Conservation (phyloP, 2,888 invertebrate species). For the Clunio marinus region DNA sequence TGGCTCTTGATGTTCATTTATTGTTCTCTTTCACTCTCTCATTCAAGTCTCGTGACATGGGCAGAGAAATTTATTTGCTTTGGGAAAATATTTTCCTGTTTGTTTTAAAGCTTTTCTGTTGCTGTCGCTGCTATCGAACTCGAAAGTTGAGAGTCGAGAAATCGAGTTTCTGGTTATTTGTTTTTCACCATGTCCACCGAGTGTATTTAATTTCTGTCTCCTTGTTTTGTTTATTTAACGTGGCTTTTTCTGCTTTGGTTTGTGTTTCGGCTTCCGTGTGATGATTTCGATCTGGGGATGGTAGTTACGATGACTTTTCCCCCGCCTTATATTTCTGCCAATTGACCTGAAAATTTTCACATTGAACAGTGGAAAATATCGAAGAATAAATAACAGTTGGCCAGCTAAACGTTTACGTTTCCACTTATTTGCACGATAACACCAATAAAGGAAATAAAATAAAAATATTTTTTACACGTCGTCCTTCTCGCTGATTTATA, state of each 20-base stretch:
- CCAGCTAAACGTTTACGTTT: not conserved
- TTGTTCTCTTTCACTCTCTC: not conserved
- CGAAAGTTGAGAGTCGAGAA: not conserved
- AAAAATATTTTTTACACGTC: slow-evolving; percentile 24
- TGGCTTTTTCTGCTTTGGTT: slow-evolving; percentile 23
- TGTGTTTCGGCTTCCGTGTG: not conserved
- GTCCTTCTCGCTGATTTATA: slow-evolving; percentile 30
- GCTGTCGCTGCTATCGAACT: not conserved
- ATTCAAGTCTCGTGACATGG: not conserved
- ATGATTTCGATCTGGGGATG: not conserved
- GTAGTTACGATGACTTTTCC: not conserved
- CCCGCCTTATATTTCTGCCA: slow-evolving; percentile 4
- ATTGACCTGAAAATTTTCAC: slow-evolving; percentile 26
- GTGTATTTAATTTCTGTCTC: slow-evolving; percentile 35
- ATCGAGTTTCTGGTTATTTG: not conserved
- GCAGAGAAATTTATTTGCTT: not conserved
- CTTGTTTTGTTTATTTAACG: slow-evolving; percentile 34
- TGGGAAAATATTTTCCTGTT: slow-evolving; percentile 2
- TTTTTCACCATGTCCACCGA: slow-evolving; percentile 22
- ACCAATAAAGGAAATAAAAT: too few species aligned
- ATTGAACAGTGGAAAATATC: slow-evolving; percentile 33
- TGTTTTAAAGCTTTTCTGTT: slow-evolving; percentile 21
- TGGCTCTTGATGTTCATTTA: slow-evolving; percentile 27
- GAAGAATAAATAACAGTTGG: slow-evolving; percentile 71
- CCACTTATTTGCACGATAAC: slow-evolving; percentile 7